Evolutionary conservation across 1,140 invertebrate species (phyloP).

Genomic region (Bombus haemorrhoidalis): DNA sequence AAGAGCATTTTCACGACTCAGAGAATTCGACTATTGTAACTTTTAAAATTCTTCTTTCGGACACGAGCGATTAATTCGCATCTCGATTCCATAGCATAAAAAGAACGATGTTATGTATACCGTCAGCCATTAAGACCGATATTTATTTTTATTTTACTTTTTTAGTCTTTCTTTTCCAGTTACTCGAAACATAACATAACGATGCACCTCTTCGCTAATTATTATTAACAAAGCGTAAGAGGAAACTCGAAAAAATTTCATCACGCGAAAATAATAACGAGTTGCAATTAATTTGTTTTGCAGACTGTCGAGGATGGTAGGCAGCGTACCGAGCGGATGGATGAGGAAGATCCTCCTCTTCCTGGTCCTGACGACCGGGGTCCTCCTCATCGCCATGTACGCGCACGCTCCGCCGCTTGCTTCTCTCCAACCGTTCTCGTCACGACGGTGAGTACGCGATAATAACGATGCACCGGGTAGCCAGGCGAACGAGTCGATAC

Average conservation of each 20-base stretch:
- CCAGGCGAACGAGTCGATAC: background rate
- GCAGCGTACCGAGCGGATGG: slow-evolving; percentile 81
- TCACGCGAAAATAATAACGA: background rate
- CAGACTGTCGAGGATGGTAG: slow-evolving; percentile 80
- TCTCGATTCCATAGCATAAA: too few relatives aligned
- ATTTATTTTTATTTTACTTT: too few relatives aligned
- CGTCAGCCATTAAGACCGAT: too few relatives aligned
- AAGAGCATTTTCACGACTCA: too few relatives aligned
- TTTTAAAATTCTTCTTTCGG: too few relatives aligned
- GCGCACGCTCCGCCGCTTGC: slow-evolving; percentile 79
- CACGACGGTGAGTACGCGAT: slow-evolving; percentile 73
- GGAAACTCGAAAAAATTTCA: background rate
- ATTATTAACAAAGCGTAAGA: background rate
- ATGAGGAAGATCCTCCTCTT: slow-evolving; percentile 82
- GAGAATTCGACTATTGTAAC: too few relatives aligned
- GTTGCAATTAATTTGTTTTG: background rate
- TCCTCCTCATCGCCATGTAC: slow-evolving; percentile 83
- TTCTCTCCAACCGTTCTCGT: slow-evolving; percentile 77
- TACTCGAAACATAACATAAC: too few relatives aligned
- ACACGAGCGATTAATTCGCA: too few relatives aligned
- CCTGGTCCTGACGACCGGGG: slow-evolving; percentile 82
- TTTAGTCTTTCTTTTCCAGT: too few relatives aligned
- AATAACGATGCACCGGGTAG: background rate
- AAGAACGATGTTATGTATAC: too few relatives aligned
- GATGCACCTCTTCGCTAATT: too few relatives aligned